A percentile compares a stretch with the other conserved stretches of the same genome.
phyloP scores from a whole-genome alignment of 2,888 invertebrate genomes.

The Drosophila pseudotalamancana region DNA sequence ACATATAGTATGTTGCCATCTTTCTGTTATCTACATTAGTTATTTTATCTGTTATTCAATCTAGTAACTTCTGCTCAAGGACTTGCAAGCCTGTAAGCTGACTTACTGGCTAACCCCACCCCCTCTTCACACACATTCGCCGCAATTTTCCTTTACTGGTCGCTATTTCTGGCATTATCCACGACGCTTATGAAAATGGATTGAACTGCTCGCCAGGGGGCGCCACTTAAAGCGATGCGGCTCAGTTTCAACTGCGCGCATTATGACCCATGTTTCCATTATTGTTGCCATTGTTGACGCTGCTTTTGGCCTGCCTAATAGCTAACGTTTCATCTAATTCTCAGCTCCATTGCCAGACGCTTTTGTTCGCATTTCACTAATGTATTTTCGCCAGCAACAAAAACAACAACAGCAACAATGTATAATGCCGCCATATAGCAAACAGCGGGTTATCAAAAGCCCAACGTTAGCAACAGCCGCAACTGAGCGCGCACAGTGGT shows the following conservation, averaged over 20 bases:
- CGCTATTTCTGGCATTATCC: not conserved
- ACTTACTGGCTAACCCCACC: no score
- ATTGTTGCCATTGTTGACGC: conserved; percentile 25
- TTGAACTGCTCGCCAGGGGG: conserved; percentile 45
- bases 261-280: conserved; percentile 50
- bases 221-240: conserved; percentile 36
- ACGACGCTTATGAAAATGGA: conserved; percentile 25
- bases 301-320: conserved; percentile 38
- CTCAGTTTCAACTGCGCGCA: conserved; percentile 39
- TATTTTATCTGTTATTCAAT: no score
- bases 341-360: conserved; percentile 41
- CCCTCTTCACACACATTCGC: not conserved
- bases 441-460: conserved; percentile 47
- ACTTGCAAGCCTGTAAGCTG: no score
- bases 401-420: conserved; percentile 19
- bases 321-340: conserved; percentile 57
- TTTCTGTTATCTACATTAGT: no score
- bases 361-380: conserved; percentile 68
- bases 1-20: no score
- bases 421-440: conserved; percentile 57
- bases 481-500: conserved; percentile 36
- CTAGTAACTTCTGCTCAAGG: no score
- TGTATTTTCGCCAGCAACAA: conserved; percentile 58
- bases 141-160: not conserved
- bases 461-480: not conserved